Conservation (phyloP, 1,140 invertebrate genomes). For the Pogonomyrmex californicus region DNA sequence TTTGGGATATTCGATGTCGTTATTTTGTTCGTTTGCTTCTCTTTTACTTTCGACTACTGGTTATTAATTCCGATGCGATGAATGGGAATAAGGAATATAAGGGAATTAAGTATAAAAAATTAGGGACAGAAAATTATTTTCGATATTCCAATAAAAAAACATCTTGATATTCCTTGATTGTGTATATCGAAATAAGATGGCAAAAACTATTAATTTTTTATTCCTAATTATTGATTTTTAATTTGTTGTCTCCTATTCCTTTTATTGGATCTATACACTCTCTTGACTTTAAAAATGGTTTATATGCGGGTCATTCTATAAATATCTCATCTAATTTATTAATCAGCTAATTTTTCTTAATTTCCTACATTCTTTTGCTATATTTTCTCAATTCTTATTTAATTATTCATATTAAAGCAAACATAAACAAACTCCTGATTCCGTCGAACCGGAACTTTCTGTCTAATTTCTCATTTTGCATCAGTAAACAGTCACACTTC, state of each 20-base stretch:
- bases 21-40: background rate
- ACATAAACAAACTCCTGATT: too few species aligned
- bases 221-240: too few species aligned
- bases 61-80: too few species aligned
- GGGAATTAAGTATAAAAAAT: too few species aligned
- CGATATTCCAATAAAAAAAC: too few species aligned
- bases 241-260: too few species aligned
- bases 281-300: background rate
- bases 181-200: too few species aligned
- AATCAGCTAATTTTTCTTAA: background rate
- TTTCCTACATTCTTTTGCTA: background rate
- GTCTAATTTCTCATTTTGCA: background rate
- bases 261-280: too few species aligned
- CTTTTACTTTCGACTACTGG: background rate
- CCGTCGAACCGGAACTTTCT: background rate
- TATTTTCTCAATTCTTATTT: background rate
- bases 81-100: too few species aligned
- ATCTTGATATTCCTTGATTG: too few species aligned
- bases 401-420: background rate
- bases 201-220: too few species aligned
- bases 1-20: background rate
- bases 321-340: background rate
- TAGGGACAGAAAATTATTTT: too few species aligned
- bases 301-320: background rate
- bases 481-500: constrained; percentile 29